Base-by-base conservation (phyloP, 2,888 invertebrate genomes). In the Acanthosoma haemorrhoidale region DNA sequence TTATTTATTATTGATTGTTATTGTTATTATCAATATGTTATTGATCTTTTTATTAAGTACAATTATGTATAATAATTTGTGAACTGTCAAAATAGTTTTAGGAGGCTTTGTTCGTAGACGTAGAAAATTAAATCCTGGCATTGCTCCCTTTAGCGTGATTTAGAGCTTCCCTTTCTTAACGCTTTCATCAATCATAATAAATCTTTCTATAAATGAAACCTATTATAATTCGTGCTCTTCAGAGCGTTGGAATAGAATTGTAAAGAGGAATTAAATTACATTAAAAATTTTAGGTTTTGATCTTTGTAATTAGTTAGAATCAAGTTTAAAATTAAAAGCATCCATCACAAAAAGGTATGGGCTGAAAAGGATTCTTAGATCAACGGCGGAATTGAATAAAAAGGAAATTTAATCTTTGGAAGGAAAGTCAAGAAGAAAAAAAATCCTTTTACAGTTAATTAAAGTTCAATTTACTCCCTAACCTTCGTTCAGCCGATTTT, bases 391-490 rank as follows among this genome's bases (percentile, higher is more conserved):
- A 51, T 51, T 51, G 51, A 51, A 51, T 51, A 51, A 51, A 51
- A 51, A 51, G 51, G 51, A 51, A 51, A 51, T 51, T 51, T 51
- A 51, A 51, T 51, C 51, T 51, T 51, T 51, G n/a, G n/a, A 51
- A 51, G 29, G 25, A 51, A 25, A 51, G 6, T 21, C 25, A 1
- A 25, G 43, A 21, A 43, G 8, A 38, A 38, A 29, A 51, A 51
- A 51, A 51, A 51, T n/a, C 25, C 51, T 51, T 51, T 51, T 25
- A 51, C 25, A 51, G 51, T 51, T 51, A 51, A 51, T 51, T 51
- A 51, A 51, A 25, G 25, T 51, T 51, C 51, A 51, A 51, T 51
- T 25, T 51, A 25, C 29, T 51, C 25, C 21, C 51, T 25, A 25
- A 51, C 51, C 51, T 51, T 51, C 13, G 51, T 16, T 25, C 25